phyloP scores from a whole-genome alignment of 2,113 vertebrate species.

The Morone chrysops region DNA sequence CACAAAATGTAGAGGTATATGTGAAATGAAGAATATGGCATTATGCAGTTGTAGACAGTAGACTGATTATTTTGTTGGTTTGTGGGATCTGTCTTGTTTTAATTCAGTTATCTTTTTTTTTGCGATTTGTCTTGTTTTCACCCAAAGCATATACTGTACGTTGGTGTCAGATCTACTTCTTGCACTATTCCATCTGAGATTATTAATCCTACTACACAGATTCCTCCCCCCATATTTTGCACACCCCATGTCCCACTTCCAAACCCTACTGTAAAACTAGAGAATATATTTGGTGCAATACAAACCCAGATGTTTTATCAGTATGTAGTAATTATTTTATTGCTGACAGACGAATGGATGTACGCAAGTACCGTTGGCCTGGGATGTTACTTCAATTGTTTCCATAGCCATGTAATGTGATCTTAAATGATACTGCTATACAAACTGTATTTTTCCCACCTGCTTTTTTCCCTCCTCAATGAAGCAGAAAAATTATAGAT shows the following conservation, averaged over 20 bases:
- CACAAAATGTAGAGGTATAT: conserved; percentile 9
- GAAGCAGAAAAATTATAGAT: conserved; percentile 39
- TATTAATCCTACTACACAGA: conserved; percentile 71
- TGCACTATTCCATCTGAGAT: conserved; percentile 82
- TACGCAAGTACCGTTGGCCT: conserved; percentile 67
- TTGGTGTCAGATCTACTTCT: conserved; percentile 62
- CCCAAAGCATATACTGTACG: conserved; percentile 71
- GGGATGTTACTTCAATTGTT: conserved; percentile 58
- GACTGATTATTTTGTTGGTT: conserved; percentile 38
- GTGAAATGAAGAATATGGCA: conserved; percentile 41
- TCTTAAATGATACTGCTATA: conserved; percentile 40
- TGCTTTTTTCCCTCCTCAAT: conserved; percentile 28
- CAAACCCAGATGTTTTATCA: conserved; percentile 77
- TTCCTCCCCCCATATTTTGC: conserved; percentile 69
- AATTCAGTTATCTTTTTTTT: conserved; percentile 10
- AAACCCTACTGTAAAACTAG: conserved; percentile 73
- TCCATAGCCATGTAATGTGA: conserved; percentile 62
- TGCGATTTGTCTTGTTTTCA: conserved; percentile 49
- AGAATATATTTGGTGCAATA: conserved; percentile 80
- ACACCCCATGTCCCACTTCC: conserved; percentile 67
- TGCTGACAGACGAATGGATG: conserved; percentile 80
- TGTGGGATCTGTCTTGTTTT: conserved; percentile 39
- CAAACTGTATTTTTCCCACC: conserved; percentile 26
- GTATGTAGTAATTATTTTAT: conserved; percentile 75
- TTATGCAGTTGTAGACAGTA: conserved; percentile 49